Conservation (phyloP, 2,888 invertebrate species). For the Mamestra brassicae region DNA sequence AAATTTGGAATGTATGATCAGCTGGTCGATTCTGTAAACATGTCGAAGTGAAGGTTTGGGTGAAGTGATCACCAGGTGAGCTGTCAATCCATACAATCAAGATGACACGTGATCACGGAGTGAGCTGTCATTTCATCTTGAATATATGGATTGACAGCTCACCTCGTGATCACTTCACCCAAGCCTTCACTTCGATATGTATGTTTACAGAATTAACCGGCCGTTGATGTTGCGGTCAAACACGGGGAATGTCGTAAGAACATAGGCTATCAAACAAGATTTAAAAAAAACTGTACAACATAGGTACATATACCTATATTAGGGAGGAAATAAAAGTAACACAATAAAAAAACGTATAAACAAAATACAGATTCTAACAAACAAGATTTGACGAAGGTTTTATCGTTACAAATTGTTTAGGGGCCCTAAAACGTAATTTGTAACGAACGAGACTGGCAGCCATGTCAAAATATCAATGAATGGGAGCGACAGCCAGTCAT, state of each 20-base stretch:
- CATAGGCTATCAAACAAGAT: neutral
- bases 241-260: neutral
- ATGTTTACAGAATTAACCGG: no score
- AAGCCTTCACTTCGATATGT: no score
- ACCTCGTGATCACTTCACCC: no score
- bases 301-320: no score
- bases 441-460: conserved; percentile 68
- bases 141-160: no score
- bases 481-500: conserved; percentile 45
- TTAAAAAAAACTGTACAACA: neutral
- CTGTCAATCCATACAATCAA: no score
- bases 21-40: neutral
- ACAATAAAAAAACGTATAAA: neutral
- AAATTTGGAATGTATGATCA: neutral
- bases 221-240: no score
- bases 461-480: conserved; percentile 79
- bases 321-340: neutral
- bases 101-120: no score
- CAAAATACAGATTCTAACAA: conserved; percentile 25
- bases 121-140: no score
- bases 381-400: conserved; percentile 42
- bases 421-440: conserved; percentile 68
- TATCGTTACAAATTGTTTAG: conserved; percentile 46
- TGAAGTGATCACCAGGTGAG: no score
- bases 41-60: no score